Conservation (phyloP, 2,888 invertebrate species). For the Actias luna region DNA sequence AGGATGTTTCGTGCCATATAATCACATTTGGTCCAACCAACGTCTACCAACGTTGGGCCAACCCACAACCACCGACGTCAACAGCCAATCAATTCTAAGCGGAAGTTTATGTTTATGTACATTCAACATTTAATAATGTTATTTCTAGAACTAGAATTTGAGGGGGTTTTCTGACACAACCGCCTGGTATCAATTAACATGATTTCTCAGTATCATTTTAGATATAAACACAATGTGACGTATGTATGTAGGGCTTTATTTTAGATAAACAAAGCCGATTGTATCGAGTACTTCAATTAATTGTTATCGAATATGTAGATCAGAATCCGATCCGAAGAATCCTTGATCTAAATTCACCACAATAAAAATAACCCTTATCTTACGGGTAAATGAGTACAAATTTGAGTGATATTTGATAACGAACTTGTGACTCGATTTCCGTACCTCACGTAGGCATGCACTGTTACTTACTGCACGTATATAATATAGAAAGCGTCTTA, state of each 20-base stretch:
- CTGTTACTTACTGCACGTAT: not conserved
- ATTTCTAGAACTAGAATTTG: too few relatives aligned
- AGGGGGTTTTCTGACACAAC: too few relatives aligned
- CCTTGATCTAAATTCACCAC: slow-evolving; percentile 8
- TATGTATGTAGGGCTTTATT: not conserved
- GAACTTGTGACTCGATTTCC: not conserved
- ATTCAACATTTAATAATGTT: too few relatives aligned
- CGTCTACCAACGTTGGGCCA: too few relatives aligned
- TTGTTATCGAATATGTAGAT: slow-evolving; percentile 9
- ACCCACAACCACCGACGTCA: too few relatives aligned
- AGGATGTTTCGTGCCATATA: too few relatives aligned
- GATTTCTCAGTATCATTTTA: too few relatives aligned
- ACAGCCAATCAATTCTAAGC: too few relatives aligned
- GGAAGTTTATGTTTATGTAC: too few relatives aligned
- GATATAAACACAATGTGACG: not conserved
- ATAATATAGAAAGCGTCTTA: not conserved
- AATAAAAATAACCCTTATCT: not conserved
- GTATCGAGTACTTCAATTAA: slow-evolving; percentile 7
- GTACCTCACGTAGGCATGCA: not conserved
- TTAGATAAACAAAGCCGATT: not conserved
- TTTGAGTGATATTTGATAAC: slow-evolving; percentile 4
- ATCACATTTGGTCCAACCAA: too few relatives aligned
- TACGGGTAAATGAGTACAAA: not conserved
- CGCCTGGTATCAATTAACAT: too few relatives aligned
- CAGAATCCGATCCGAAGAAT: not conserved